Percentiles rank a stretch among this genome's conserved stretches.
phyloP scores from a whole-genome alignment of 2,113 vertebrate genomes.

The Amphiprion percula region DNA sequence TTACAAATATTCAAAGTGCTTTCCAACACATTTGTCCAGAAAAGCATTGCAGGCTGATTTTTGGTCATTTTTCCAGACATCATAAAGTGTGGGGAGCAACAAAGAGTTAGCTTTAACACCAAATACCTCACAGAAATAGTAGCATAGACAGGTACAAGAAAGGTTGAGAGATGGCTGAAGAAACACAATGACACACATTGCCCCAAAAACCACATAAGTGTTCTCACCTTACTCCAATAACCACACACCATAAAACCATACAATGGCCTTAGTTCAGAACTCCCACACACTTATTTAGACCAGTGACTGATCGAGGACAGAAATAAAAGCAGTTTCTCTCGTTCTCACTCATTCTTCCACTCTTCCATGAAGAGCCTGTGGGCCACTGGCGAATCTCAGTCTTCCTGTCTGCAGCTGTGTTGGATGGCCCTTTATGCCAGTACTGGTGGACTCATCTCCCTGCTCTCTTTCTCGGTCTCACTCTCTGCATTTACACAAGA shows the following conservation, averaged over 20 bases:
- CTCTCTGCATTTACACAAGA: conserved; percentile 17
- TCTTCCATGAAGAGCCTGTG: conserved; percentile 27
- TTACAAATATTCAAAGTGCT: background rate
- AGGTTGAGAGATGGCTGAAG: conserved; percentile 12
- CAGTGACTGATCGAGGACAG: conserved; percentile 45
- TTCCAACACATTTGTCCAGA: background rate
- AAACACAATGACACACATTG: conserved; percentile 10
- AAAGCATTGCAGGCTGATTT: background rate
- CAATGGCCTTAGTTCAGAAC: conserved; percentile 12
- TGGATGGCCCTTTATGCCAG: conserved; percentile 27
- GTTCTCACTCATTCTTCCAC: conserved; percentile 10
- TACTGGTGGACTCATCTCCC: conserved; percentile 34
- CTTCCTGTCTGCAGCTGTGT: conserved; percentile 34
- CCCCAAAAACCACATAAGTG: conserved; percentile 7
- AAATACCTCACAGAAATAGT: background rate
- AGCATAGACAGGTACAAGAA: background rate
- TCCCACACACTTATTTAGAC: conserved; percentile 29
- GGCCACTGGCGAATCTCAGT: conserved; percentile 10
- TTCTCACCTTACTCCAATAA: conserved; percentile 10
- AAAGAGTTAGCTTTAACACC: background rate
- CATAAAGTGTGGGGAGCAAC: background rate
- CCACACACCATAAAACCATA: background rate
- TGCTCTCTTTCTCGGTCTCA: conserved; percentile 17
- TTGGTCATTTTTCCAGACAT: background rate
- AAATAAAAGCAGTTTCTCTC: conserved; percentile 20